Evolutionary conservation across 1,140 invertebrate species (phyloP).

Genomic region (Subanguina moxae): DNA sequence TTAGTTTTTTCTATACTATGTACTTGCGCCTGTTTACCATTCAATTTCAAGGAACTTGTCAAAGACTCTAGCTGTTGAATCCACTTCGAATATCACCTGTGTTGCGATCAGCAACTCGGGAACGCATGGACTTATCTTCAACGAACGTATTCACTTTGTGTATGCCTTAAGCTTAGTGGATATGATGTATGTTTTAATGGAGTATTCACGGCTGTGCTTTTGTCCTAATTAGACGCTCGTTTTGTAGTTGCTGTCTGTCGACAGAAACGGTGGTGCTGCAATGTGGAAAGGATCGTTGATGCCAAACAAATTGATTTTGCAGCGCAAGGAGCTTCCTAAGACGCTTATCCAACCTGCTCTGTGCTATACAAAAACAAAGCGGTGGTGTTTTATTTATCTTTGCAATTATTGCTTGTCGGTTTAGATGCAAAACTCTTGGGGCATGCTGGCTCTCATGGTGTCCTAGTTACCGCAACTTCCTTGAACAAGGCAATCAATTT

Average conservation of each 20-base stretch:
- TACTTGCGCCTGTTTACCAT: conserved; percentile 9
- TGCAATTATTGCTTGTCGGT: neutral
- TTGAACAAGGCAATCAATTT: conserved; percentile 20
- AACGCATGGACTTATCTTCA: conserved; percentile 36
- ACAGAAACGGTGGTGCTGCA: conserved; percentile 18
- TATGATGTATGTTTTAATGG: conserved; percentile 21
- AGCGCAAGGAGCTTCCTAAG: neutral
- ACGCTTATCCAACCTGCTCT: conserved; percentile 9
- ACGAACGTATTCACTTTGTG: conserved; percentile 20
- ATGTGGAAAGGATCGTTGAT: conserved; percentile 10
- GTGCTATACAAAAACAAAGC: conserved; percentile 10
- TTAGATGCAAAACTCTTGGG: conserved; percentile 6
- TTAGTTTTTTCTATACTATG: conserved; percentile 11
- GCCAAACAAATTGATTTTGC: conserved; percentile 15
- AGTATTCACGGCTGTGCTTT: neutral
- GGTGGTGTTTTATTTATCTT: neutral
- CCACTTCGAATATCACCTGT: conserved; percentile 21
- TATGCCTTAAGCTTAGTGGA: conserved; percentile 12
- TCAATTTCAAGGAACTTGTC: conserved; percentile 32
- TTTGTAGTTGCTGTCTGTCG: conserved; percentile 23
- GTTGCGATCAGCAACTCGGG: conserved; percentile 32
- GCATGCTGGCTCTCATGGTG: conserved; percentile 7
- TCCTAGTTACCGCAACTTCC: conserved; percentile 15
- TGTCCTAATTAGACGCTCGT: too few species aligned
- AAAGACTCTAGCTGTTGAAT: conserved; percentile 21